Conservation (phyloP, 2,888 invertebrate genomes). For the Euclidia mi region DNA sequence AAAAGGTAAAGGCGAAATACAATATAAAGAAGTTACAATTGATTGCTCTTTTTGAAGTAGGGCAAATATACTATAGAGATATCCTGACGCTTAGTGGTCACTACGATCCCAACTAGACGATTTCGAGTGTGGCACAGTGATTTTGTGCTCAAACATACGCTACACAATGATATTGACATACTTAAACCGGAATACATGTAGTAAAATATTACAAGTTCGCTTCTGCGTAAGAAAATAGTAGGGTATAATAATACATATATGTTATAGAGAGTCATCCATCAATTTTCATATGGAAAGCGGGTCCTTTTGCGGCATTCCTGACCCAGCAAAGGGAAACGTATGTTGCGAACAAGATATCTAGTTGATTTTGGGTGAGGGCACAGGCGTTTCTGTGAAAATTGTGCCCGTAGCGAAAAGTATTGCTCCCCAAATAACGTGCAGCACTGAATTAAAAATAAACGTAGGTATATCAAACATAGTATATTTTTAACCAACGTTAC, state of each 20-base stretch:
- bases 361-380: neutral
- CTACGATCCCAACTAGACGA: slow-evolving; percentile 4
- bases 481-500: no score
- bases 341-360: slow-evolving; percentile 5
- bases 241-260: no score
- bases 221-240: slow-evolving; percentile 36
- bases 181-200: slow-evolving; percentile 5
- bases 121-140: slow-evolving; percentile 8
- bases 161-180: slow-evolving; percentile 8
- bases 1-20: slow-evolving; percentile 33
- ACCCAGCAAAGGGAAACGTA: slow-evolving; percentile 3
- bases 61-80: neutral
- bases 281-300: slow-evolving; percentile 25
- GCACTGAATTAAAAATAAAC: neutral
- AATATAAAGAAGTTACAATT: slow-evolving; percentile 13
- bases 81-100: slow-evolving; percentile 7
- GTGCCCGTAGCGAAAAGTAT: neutral
- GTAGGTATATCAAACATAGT: neutral
- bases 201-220: slow-evolving; percentile 35
- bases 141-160: neutral
- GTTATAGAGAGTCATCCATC: slow-evolving; percentile 5
- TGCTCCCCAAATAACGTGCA: neutral
- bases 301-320: neutral
- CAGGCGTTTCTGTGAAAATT: neutral
- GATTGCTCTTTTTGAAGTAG: slow-evolving; percentile 7